Evolutionary conservation across 2,113 vertebrate species (phyloP).

Genomic region (Trochalopteron elliotii): DNA sequence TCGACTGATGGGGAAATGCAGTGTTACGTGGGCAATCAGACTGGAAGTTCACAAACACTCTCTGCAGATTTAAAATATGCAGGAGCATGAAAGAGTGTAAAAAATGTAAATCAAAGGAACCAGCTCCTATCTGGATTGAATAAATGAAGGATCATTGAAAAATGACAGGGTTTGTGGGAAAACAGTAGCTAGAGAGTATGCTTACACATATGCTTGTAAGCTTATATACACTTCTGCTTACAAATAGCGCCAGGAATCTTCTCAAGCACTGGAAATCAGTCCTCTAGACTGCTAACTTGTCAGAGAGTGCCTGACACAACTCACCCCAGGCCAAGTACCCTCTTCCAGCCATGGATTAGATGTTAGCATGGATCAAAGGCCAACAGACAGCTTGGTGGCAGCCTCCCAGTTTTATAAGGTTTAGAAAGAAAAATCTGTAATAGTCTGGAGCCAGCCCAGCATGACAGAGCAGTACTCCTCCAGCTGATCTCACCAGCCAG

Average conservation of each 20-base stretch:
- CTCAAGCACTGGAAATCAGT: constrained; percentile 35
- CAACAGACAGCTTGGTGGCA: neutral
- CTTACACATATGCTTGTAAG: constrained; percentile 70
- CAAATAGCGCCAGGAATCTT: constrained; percentile 61
- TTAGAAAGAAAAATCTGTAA: neutral
- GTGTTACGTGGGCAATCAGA: constrained; percentile 50
- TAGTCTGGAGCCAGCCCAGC: neutral
- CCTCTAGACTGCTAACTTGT: neutral
- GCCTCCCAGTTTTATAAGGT: neutral
- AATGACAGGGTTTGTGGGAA: constrained; percentile 63
- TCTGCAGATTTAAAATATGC: constrained; percentile 51
- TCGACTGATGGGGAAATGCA: constrained; percentile 30
- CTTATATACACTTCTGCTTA: constrained; percentile 66
- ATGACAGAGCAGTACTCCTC: neutral
- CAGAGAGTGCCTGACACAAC: neutral
- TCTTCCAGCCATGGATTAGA: neutral
- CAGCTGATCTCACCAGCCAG: neutral
- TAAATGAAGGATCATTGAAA: constrained; percentile 53
- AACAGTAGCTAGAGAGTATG: constrained; percentile 64
- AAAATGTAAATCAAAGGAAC: constrained; percentile 60
- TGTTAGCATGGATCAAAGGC: neutral
- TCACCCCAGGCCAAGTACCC: neutral
- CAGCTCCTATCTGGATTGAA: constrained; percentile 38
- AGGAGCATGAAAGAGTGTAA: constrained; percentile 38
- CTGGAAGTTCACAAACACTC: constrained; percentile 23